Percentiles rank a stretch among this genome's conserved stretches.
These are phyloP conservation scores for Cyclina sinensis DNA, from an alignment of 1,140 invertebrate species.

Conservation along the genomic window DNA sequence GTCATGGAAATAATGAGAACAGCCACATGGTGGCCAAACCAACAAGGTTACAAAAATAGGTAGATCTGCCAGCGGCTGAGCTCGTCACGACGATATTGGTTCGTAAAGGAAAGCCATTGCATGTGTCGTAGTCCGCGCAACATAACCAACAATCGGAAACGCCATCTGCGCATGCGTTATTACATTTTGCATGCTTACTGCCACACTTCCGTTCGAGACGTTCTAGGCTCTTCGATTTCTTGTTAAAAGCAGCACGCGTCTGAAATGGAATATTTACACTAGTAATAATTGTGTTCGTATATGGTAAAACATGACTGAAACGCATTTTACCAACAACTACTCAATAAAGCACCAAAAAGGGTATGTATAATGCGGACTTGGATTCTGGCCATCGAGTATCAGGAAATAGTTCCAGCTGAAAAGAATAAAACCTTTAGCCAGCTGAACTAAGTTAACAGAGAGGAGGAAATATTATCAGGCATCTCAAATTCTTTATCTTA, in stretches of 20 bases:
- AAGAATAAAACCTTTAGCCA: no score
- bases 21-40: background rate
- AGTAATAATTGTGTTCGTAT: no score
- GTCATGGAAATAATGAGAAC: background rate
- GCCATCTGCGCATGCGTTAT: constrained; percentile 62
- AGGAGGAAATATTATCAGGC: no score
- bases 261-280: constrained; percentile 31
- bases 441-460: no score
- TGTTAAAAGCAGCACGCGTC: constrained; percentile 14
- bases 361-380: no score
- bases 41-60: background rate
- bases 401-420: no score
- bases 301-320: no score
- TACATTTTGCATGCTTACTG: constrained; percentile 29
- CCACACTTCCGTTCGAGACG: constrained; percentile 27
- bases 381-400: no score
- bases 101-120: constrained; percentile 62
- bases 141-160: constrained; percentile 44
- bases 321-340: no score
- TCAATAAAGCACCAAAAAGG: no score
- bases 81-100: constrained; percentile 37
- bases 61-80: background rate
- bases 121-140: constrained; percentile 55
- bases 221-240: constrained; percentile 3
- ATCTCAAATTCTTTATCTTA: no score